These are phyloP conservation scores for Seriola quinqueradiata DNA, from an alignment of 2,113 vertebrate genomes.

Conservation along the genomic window DNA sequence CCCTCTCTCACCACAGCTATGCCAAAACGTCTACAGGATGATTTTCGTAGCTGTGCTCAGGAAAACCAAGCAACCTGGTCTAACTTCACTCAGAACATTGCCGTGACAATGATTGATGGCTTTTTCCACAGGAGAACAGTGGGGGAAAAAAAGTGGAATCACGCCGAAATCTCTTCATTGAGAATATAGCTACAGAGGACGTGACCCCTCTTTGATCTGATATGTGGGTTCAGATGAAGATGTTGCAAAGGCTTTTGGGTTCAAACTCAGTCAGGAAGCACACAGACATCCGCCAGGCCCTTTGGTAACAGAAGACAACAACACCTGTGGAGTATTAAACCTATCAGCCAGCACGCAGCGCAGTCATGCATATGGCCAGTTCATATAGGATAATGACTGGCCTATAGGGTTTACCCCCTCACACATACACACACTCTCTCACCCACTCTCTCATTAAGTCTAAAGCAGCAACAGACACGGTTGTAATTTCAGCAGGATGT, in stretches of 20 bases:
- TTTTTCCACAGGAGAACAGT: constrained; percentile 56
- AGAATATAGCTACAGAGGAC: constrained; percentile 17
- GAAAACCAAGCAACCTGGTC: constrained; percentile 56
- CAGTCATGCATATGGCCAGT: constrained; percentile 64
- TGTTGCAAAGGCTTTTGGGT: constrained; percentile 25
- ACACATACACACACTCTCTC: constrained; percentile 49
- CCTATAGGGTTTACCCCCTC: constrained; percentile 64
- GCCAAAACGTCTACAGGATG: constrained; percentile 58
- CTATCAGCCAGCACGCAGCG: constrained; percentile 10
- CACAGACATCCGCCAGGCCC: constrained; percentile 34
- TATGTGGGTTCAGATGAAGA: constrained; percentile 27
- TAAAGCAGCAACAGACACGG: constrained; percentile 75
- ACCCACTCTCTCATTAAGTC: constrained; percentile 68
- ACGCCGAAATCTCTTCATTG: constrained; percentile 53
- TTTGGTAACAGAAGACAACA: constrained; percentile 53
- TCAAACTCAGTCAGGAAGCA: constrained; percentile 38
- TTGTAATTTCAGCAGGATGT: constrained; percentile 80
- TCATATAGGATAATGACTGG: constrained; percentile 74
- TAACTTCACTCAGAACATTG: constrained; percentile 54
- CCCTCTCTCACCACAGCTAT: constrained; percentile 70
- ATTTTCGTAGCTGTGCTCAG: constrained; percentile 52
- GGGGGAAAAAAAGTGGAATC: constrained; percentile 16
- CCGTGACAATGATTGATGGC: constrained; percentile 57
- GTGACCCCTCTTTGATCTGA: constrained; percentile 23
- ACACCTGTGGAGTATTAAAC: constrained; percentile 73